Percentiles rank a stretch among this genome's conserved stretches.
phyloP scores from a whole-genome alignment of 2,113 vertebrate species.

The Odontophorus gujanensis region DNA sequence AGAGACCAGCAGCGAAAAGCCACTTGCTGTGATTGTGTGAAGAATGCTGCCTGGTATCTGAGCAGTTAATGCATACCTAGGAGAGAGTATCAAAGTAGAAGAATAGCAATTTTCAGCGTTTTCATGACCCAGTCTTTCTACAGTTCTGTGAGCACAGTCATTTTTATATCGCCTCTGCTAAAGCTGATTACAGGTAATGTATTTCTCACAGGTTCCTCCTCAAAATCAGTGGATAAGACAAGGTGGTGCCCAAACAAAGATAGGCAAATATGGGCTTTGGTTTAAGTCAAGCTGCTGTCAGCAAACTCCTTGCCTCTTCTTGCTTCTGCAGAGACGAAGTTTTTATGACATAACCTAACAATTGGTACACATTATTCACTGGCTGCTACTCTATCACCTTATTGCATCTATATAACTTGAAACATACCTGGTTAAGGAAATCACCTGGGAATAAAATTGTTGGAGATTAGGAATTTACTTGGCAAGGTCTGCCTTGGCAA shows the following conservation, averaged over 20 bases:
- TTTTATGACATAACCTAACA: not conserved
- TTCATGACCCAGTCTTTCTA: not conserved
- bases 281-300: not conserved
- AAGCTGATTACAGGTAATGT: not conserved
- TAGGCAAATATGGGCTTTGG: not conserved
- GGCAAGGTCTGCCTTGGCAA: not conserved
- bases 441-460: not conserved
- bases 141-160: not conserved
- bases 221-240: not conserved
- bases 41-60: not conserved
- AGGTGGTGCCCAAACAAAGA: not conserved
- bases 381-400: not conserved
- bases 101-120: not conserved
- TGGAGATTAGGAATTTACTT: not conserved
- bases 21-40: rapidly evolving
- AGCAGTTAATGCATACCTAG: not conserved
- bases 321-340: not conserved
- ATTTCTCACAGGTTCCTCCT: not conserved
- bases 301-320: not conserved
- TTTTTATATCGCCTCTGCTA: not conserved
- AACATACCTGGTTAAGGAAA: not conserved
- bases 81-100: not conserved
- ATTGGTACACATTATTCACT: not conserved
- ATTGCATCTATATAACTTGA: not conserved
- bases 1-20: not conserved